These are phyloP conservation scores for Hydrotaea cyrtoneurina DNA, from an alignment of 2,888 invertebrate species.

Conservation along the genomic window DNA sequence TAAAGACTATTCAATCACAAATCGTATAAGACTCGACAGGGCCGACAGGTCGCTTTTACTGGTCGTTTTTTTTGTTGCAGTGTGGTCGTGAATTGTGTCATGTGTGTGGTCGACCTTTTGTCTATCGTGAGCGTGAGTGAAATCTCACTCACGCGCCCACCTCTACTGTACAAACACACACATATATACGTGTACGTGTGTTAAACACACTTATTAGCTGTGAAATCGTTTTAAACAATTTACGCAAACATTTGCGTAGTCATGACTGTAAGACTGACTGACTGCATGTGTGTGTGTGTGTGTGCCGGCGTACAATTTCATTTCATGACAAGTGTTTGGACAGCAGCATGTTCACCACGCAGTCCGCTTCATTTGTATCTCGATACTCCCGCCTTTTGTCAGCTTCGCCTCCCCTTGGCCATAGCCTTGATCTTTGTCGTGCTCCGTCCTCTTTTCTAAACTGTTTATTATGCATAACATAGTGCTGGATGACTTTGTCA, in stretches of 20 bases:
- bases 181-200: background rate
- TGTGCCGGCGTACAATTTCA: constrained; percentile 53
- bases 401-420: background rate
- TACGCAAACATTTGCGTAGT: constrained; percentile 53
- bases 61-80: too few species aligned
- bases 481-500: constrained; percentile 58
- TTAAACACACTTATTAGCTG: constrained; percentile 29
- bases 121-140: too few species aligned
- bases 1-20: too few species aligned
- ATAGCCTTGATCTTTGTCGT: background rate
- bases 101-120: too few species aligned
- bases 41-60: too few species aligned
- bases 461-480: constrained; percentile 66
- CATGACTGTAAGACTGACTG: constrained; percentile 12
- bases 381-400: background rate
- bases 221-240: constrained; percentile 56
- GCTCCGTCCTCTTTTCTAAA: constrained; percentile 3
- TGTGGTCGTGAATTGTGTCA: too few species aligned
- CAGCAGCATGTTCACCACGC: constrained; percentile 49
- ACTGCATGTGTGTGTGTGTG: background rate
- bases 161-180: too few species aligned
- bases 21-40: too few species aligned
- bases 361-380: constrained; percentile 3
- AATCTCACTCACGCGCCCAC: too few species aligned
- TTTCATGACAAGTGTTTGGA: constrained; percentile 65